phyloP scores from a whole-genome alignment of 2,113 vertebrate genomes.

The Emydocephalus ijimae region DNA sequence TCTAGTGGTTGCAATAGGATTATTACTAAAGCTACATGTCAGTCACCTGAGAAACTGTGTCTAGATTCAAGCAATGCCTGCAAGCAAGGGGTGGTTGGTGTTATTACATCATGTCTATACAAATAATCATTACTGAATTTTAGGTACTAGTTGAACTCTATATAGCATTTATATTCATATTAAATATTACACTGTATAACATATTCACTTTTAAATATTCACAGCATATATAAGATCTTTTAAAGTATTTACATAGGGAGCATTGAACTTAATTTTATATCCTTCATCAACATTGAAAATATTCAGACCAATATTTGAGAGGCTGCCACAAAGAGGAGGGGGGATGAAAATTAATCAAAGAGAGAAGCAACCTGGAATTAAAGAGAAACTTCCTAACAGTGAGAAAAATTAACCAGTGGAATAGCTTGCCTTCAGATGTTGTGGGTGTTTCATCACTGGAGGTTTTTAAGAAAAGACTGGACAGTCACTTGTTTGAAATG shows the following conservation, averaged over 20 bases:
- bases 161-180: neutral
- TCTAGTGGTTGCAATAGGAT: neutral
- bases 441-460: neutral
- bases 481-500: neutral
- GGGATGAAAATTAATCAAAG: neutral
- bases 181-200: neutral
- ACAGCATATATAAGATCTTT: neutral
- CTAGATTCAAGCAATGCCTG: neutral
- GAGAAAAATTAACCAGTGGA: neutral
- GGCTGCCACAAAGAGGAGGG: neutral
- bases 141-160: neutral
- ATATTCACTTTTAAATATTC: neutral
- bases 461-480: neutral
- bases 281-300: neutral
- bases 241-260: neutral
- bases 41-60: neutral
- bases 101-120: neutral
- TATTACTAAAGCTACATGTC: neutral
- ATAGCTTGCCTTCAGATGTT: neutral
- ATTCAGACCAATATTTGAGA: neutral
- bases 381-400: neutral
- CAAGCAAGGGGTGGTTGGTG: neutral
- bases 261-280: neutral
- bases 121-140: constrained; percentile 2
- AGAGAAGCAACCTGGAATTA: neutral